Evolutionary conservation across 37 sponge, comb jelly and placozoan genomes (phyloP).

Genomic region (Eunapius fragilis): DNA sequence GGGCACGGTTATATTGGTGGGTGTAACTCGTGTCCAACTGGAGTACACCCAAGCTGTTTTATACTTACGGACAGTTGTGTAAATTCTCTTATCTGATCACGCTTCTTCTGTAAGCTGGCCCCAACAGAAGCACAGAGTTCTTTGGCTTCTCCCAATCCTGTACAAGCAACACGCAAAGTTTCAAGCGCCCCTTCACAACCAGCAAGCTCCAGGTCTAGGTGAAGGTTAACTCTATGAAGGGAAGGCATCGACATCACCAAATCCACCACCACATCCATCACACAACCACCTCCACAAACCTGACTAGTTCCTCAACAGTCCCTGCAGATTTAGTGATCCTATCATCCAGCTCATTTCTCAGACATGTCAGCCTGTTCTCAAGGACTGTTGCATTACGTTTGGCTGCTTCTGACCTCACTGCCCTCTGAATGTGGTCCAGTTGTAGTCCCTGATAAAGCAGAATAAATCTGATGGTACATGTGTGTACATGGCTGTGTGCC

Average conservation of each 20-base stretch:
- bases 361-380: neutral
- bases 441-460: neutral
- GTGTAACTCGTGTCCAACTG: neutral
- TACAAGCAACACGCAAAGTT: conserved; percentile 3
- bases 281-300: neutral
- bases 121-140: neutral
- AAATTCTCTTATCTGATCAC: conserved; percentile 10
- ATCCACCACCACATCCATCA: neutral
- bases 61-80: conserved; percentile 33
- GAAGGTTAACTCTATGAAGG: neutral
- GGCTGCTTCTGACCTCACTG: neutral
- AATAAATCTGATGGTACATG: neutral
- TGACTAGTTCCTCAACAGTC: neutral
- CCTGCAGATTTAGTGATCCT: neutral
- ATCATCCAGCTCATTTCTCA: neutral
- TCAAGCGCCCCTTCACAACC: conserved; percentile 23
- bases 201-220: conserved; percentile 31
- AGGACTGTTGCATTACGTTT: neutral
- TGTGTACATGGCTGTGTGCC: neutral
- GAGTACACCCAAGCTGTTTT: neutral
- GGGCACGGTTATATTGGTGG: neutral
- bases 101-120: conserved; percentile 21
- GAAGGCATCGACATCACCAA: neutral
- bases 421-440: neutral
- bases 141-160: neutral